phyloP scores from a whole-genome alignment of 2,888 invertebrate genomes.

The Zaprionus lineosus region DNA sequence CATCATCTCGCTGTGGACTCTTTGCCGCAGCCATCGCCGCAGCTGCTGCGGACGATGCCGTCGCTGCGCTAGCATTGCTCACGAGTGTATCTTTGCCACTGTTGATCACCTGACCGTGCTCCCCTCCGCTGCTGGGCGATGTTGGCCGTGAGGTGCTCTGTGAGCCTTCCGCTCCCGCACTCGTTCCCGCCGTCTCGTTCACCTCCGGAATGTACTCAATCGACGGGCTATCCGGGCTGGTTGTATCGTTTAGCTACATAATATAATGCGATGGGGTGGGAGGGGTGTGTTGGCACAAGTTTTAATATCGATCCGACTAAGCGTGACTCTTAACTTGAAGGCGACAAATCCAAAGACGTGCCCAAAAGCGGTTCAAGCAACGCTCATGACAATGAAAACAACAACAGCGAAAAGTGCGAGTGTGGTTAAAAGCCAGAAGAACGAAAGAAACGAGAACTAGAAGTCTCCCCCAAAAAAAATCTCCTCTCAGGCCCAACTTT shows the following conservation, averaged over 20 bases:
- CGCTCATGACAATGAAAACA: not conserved
- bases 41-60: conserved; percentile 31
- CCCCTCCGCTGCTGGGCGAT: conserved; percentile 79
- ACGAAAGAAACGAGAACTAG: too few relatives aligned
- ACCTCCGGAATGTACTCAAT: conserved; percentile 77
- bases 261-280: conserved; percentile 1
- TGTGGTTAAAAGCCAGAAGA: too few relatives aligned
- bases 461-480: too few relatives aligned
- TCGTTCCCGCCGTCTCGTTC: conserved; percentile 49
- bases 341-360: not conserved
- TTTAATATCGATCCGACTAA: conserved; percentile 23
- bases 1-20: conserved; percentile 72
- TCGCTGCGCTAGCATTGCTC: conserved; percentile 52
- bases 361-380: not conserved
- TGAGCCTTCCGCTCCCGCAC: conserved; percentile 44
- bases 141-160: conserved; percentile 82
- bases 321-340: conserved; percentile 15
- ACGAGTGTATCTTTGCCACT: conserved; percentile 80
- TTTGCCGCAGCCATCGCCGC: conserved; percentile 55
- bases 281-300: conserved; percentile 13
- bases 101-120: conserved; percentile 44
- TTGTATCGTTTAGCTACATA: conserved; percentile 64
- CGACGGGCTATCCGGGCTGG: conserved; percentile 80
- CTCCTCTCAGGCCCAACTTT: too few relatives aligned
- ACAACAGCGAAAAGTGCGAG: not conserved